Evolutionary conservation across 2,888 invertebrate genomes (phyloP).

Genomic region (Drepana falcataria): DNA sequence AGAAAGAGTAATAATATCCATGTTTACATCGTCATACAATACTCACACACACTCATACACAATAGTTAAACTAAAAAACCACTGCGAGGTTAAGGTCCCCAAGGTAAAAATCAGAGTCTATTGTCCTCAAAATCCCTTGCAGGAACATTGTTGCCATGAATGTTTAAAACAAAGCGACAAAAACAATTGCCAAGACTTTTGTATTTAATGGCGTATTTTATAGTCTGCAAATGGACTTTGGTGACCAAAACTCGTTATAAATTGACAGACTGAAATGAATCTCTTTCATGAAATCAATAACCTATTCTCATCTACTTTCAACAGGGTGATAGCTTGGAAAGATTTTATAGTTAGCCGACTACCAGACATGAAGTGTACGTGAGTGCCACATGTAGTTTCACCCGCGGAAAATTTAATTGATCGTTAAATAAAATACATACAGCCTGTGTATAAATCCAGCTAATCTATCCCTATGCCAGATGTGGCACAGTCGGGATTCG

Average conservation of each 20-base stretch:
- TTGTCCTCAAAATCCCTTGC: not conserved
- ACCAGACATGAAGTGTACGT: too few species aligned
- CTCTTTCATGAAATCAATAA: not conserved
- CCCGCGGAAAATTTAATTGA: too few species aligned
- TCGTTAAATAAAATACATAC: too few species aligned
- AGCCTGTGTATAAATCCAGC: too few species aligned
- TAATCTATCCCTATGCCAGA: too few species aligned
- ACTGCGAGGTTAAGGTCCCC: not conserved
- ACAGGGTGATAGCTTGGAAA: too few species aligned
- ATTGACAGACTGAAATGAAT: not conserved
- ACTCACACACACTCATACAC: too few species aligned
- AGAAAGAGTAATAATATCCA: too few species aligned
- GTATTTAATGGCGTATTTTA: conserved; percentile 1
- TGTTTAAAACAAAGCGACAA: conserved; percentile 1
- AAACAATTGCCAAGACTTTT: not conserved
- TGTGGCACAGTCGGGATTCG: too few species aligned
- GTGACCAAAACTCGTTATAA: not conserved
- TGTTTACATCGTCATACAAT: too few species aligned
- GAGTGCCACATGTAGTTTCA: too few species aligned
- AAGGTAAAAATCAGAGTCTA: not conserved
- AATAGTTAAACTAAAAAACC: not conserved
- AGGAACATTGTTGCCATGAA: not conserved
- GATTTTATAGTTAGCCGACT: too few species aligned
- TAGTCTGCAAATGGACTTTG: not conserved
- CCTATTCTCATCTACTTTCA: not conserved